Percentiles rank a stretch among this genome's conserved stretches.
Evolutionary conservation across 2,888 invertebrate species (phyloP).

Genomic region (Sympetrum striolatum): DNA sequence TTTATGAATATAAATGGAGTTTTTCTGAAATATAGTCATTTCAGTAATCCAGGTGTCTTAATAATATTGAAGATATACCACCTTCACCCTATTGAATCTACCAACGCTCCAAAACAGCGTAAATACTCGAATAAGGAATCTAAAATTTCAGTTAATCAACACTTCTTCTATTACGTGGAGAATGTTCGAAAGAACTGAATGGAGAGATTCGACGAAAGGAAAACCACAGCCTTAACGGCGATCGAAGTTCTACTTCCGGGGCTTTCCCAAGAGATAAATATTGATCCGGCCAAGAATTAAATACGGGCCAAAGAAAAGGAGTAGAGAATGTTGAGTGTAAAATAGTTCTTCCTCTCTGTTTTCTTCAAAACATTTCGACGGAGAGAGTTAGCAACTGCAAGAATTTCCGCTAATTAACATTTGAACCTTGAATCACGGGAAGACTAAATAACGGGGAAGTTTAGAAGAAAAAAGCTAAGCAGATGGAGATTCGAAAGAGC

Average conservation of each 20-base stretch:
- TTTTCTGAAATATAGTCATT: too few species aligned
- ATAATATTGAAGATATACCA: too few species aligned
- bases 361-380: not conserved
- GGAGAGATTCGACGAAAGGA: not conserved
- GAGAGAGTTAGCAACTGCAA: not conserved
- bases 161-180: not conserved
- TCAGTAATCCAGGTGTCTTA: too few species aligned
- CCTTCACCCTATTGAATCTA: too few species aligned
- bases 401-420: not conserved
- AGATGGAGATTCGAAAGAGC: not conserved
- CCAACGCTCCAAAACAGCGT: too few species aligned
- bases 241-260: not conserved
- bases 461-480: not conserved
- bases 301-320: not conserved
- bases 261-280: not conserved
- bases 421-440: not conserved
- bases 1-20: too few species aligned
- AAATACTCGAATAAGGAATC: not conserved
- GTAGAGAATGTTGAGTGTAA: not conserved
- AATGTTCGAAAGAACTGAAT: not conserved
- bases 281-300: not conserved
- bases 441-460: not conserved
- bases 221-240: not conserved
- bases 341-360: not conserved
- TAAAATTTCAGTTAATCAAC: not conserved